Conservation (phyloP, 2,113 vertebrate species). For the Mormyrus iriodes region DNA sequence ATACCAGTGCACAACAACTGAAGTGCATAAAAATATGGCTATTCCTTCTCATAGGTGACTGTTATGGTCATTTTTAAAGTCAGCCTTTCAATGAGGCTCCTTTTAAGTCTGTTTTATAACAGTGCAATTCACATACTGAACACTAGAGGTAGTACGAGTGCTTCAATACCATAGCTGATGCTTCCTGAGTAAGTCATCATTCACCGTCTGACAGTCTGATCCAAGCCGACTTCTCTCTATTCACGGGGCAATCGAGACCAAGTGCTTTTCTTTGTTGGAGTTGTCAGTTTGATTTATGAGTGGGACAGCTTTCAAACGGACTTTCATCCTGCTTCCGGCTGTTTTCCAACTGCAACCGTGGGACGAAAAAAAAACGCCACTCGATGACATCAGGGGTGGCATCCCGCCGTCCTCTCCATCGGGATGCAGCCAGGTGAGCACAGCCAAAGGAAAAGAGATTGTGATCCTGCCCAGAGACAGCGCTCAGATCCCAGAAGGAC, state of each 20-base stretch:
- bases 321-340: background rate
- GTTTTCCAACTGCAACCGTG: constrained; percentile 32
- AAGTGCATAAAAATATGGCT: background rate
- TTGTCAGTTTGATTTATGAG: background rate
- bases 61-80: background rate
- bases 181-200: background rate
- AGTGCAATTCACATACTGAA: background rate
- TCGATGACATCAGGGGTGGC: constrained; percentile 43
- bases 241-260: background rate
- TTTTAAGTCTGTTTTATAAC: background rate
- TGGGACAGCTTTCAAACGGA: background rate
- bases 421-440: constrained; percentile 26
- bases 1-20: background rate
- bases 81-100: background rate
- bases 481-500: constrained; percentile 36
- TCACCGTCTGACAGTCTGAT: background rate
- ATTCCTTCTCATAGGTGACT: background rate
- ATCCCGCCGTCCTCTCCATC: constrained; percentile 41
- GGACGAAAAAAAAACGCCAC: constrained; percentile 36
- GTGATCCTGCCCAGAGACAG: constrained; percentile 49
- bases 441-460: constrained; percentile 46
- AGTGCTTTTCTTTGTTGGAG: background rate
- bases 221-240: background rate
- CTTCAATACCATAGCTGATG: background rate
- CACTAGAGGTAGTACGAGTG: background rate